Percentiles rank a stretch among this genome's conserved stretches.
phyloP scores from a whole-genome alignment of 2,888 invertebrate genomes.

The Drosophila niveifrons region DNA sequence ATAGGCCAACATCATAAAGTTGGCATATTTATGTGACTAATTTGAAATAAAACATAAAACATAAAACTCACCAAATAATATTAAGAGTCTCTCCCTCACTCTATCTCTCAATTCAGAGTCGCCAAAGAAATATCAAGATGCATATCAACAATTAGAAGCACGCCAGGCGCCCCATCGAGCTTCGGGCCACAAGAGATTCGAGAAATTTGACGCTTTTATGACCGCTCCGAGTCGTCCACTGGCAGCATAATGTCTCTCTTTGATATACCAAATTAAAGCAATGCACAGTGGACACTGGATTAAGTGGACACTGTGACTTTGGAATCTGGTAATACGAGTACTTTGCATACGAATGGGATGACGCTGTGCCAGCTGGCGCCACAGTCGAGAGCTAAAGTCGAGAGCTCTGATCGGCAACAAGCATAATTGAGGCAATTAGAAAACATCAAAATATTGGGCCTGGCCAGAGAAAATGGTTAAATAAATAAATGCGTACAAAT shows the following conservation, averaged over 20 bases:
- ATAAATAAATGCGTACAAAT: constrained; percentile 71
- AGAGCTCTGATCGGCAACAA: constrained; percentile 14
- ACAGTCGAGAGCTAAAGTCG: constrained; percentile 15
- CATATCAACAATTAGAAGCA: constrained; percentile 69
- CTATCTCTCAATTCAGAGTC: constrained; percentile 39
- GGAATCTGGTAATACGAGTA: constrained; percentile 50
- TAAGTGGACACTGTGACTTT: constrained; percentile 28
- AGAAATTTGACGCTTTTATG: constrained; percentile 83
- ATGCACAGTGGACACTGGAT: constrained; percentile 37
- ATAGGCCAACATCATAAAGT: constrained; percentile 67
- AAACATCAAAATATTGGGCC: constrained; percentile 78
- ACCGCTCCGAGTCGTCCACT: constrained; percentile 42
- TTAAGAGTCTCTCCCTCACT: constrained; percentile 63
- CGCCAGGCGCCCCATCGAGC: constrained; percentile 50
- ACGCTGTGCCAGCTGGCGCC: constrained; percentile 64
- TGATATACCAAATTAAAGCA: constrained; percentile 82
- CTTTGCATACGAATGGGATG: constrained; percentile 77
- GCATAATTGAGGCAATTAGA: constrained; percentile 80
- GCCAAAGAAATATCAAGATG: constrained; percentile 51
- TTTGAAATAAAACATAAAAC: constrained; percentile 77
- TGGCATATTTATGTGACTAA: constrained; percentile 80
- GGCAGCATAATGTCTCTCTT: constrained; percentile 77
- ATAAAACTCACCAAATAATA: constrained; percentile 83
- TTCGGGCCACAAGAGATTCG: constrained; percentile 46
- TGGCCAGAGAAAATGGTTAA: constrained; percentile 65